Percentiles rank a stretch among this genome's conserved stretches.
These are phyloP conservation scores for Leucoraja erinaceus DNA, from an alignment of 2,113 vertebrate species.

Conservation along the genomic window DNA sequence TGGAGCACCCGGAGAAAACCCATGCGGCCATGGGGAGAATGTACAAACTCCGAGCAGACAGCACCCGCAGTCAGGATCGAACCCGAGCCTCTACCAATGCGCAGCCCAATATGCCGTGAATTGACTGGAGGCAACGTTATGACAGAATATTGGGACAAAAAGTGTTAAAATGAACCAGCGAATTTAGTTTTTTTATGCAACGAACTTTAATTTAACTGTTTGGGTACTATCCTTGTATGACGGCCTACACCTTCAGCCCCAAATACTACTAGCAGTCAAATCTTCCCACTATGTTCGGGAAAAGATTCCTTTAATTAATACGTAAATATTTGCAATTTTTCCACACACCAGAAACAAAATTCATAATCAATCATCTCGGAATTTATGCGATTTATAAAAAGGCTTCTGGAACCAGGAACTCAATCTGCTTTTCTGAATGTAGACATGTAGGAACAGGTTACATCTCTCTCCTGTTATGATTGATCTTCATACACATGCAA, in stretches of 20 bases:
- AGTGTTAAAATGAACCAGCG: neutral
- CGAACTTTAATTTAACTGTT: neutral
- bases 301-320: neutral
- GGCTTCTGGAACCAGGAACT: neutral
- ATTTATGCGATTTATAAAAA: neutral
- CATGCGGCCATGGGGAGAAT: too few relatives aligned
- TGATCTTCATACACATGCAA: slow-evolving; percentile 50
- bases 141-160: neutral
- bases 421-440: neutral
- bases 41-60: too few relatives aligned
- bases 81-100: too few relatives aligned
- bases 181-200: neutral
- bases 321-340: neutral
- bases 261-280: slow-evolving; percentile 5
- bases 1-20: too few relatives aligned
- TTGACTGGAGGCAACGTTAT: neutral
- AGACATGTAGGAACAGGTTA: neutral
- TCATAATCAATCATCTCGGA: neutral
- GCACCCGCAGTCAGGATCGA: too few relatives aligned
- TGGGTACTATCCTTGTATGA: neutral
- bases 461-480: slow-evolving; percentile 42
- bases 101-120: neutral
- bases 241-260: neutral
- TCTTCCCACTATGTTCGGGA: neutral
- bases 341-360: neutral